Evolutionary conservation across 2,797 vertebrate genomes (phyloP).

Genomic region (Melanotaenia pygmaea): DNA sequence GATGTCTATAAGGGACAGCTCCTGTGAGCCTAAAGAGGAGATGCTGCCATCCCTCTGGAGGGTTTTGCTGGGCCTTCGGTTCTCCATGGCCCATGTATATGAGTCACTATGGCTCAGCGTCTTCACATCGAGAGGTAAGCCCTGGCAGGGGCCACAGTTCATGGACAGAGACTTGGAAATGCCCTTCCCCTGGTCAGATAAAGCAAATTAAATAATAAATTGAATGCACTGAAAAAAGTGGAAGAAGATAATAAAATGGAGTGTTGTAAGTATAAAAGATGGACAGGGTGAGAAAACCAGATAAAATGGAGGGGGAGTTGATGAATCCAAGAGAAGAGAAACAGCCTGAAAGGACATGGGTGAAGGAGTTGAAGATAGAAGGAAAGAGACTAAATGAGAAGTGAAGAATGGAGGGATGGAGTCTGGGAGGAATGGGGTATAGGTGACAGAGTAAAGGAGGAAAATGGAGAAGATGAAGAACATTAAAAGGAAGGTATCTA

Average conservation of each 20-base stretch:
- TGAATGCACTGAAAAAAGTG: background rate
- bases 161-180: slow-evolving; percentile 73
- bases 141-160: slow-evolving; percentile 66
- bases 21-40: slow-evolving; percentile 74
- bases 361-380: slow-evolving; percentile 45
- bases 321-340: slow-evolving; percentile 22
- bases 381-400: slow-evolving; percentile 37
- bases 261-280: slow-evolving; percentile 4
- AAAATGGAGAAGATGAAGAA: slow-evolving; percentile 48
- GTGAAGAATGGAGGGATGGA: slow-evolving; percentile 41
- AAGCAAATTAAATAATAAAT: slow-evolving; percentile 7
- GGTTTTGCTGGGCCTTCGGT: slow-evolving; percentile 73
- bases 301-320: slow-evolving; percentile 25
- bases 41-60: slow-evolving; percentile 50
- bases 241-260: background rate
- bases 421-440: slow-evolving; percentile 45
- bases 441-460: slow-evolving; percentile 32
- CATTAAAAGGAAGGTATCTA: slow-evolving; percentile 37
- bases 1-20: slow-evolving; percentile 61
- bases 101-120: slow-evolving; percentile 86
- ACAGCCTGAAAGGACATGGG: slow-evolving; percentile 47
- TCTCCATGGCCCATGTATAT: slow-evolving; percentile 87
- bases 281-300: slow-evolving; percentile 16
- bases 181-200: slow-evolving; percentile 78
- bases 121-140: slow-evolving; percentile 43